Evolutionary conservation across 2,797 vertebrate species (phyloP).

Genomic region (Syngnathus acus): DNA sequence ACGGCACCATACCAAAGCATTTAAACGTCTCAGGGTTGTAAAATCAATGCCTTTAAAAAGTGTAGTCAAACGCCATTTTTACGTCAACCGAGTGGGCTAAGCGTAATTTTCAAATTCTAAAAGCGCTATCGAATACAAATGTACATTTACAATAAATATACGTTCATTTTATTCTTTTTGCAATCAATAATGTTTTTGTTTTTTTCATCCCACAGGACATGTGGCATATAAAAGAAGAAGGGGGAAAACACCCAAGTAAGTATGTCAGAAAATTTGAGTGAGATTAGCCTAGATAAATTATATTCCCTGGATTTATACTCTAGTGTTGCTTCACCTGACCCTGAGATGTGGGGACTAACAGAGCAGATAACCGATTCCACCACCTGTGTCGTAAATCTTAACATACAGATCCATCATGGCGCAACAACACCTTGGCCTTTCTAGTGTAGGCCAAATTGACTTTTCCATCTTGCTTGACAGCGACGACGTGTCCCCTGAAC

Average conservation of each 20-base stretch:
- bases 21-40: neutral
- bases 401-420: neutral
- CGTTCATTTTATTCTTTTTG: neutral
- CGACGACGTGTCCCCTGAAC: neutral
- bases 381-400: neutral
- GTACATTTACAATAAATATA: neutral
- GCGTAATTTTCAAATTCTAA: no score
- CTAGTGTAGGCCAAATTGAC: neutral
- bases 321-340: neutral
- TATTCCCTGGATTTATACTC: neutral
- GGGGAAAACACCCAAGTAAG: neutral
- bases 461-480: slow-evolving; percentile 7
- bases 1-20: neutral
- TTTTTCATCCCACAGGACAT: neutral
- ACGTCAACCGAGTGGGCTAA: neutral
- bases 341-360: neutral
- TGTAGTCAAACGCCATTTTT: neutral
- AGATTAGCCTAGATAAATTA: neutral
- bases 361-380: slow-evolving; percentile 1
- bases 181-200: neutral
- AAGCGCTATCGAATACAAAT: no score
- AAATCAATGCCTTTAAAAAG: no score
- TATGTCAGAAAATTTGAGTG: neutral
- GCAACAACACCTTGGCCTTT: neutral
- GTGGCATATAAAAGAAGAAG: neutral